phyloP scores from a whole-genome alignment of 2,888 invertebrate species.

The Axea sp. region DNA sequence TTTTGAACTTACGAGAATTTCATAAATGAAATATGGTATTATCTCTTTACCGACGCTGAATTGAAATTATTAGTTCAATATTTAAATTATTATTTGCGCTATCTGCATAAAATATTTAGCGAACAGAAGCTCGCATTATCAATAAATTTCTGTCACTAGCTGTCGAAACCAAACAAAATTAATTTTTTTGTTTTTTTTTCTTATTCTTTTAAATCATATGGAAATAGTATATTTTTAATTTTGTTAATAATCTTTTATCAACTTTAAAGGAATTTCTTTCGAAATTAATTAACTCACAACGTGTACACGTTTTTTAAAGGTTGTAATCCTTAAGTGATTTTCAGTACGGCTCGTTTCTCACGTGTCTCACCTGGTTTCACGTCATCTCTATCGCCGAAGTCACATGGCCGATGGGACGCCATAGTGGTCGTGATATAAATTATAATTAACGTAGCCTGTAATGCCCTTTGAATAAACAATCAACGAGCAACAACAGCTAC shows the following conservation, averaged over 20 bases:
- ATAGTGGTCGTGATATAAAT: constrained; percentile 76
- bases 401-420: constrained; percentile 70
- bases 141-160: too few relatives aligned
- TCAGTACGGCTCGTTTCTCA: constrained; percentile 38
- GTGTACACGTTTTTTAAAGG: constrained; percentile 61
- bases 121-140: background rate
- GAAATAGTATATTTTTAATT: too few relatives aligned
- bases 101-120: background rate
- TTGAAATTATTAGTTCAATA: constrained; percentile 4
- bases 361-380: constrained; percentile 47
- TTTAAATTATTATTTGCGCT: background rate
- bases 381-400: constrained; percentile 53
- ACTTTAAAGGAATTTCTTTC: too few relatives aligned
- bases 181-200: too few relatives aligned
- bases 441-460: constrained; percentile 77
- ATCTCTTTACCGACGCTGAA: constrained; percentile 18
- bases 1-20: constrained; percentile 37
- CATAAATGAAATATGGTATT: constrained; percentile 21
- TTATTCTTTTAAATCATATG: too few relatives aligned
- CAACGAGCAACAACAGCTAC: constrained; percentile 71
- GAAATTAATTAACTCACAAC: too few relatives aligned
- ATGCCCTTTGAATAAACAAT: constrained; percentile 77
- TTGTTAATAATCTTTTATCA: too few relatives aligned
- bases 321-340: constrained; percentile 62
- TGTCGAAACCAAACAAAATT: too few relatives aligned